Conservation (phyloP, 35 echinoderm and acorn worm species). For the Anneissia japonica region DNA sequence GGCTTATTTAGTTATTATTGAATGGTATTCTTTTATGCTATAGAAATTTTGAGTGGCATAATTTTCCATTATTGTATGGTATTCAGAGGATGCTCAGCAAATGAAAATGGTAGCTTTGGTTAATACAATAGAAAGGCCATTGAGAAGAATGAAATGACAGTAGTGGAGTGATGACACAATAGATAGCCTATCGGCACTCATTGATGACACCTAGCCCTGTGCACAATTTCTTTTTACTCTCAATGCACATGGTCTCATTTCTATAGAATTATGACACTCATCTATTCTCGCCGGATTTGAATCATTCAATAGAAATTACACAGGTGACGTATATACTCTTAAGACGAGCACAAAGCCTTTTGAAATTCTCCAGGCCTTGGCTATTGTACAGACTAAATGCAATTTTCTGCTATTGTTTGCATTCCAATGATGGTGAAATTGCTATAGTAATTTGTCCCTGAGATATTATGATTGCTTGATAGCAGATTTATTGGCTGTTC, state of each 20-base stretch:
- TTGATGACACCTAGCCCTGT: neutral
- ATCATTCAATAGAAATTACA: neutral
- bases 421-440: neutral
- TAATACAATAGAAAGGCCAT: slow-evolving; percentile 1
- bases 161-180: neutral
- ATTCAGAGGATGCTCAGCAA: neutral
- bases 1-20: neutral
- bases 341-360: neutral
- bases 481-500: neutral
- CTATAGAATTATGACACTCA: neutral
- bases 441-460: neutral
- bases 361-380: neutral
- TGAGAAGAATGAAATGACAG: neutral
- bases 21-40: neutral
- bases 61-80: slow-evolving; percentile 2
- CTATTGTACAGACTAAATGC: neutral
- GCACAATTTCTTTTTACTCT: neutral
- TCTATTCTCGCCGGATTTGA: neutral
- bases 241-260: neutral
- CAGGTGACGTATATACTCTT: neutral
- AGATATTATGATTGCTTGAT: neutral
- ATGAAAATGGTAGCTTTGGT: slow-evolving; percentile 1
- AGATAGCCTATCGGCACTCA: neutral
- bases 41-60: neutral
- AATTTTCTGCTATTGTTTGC: slow-evolving; percentile 1